Conservation (phyloP, 2,888 invertebrate species). For the Sialis lutaria region DNA sequence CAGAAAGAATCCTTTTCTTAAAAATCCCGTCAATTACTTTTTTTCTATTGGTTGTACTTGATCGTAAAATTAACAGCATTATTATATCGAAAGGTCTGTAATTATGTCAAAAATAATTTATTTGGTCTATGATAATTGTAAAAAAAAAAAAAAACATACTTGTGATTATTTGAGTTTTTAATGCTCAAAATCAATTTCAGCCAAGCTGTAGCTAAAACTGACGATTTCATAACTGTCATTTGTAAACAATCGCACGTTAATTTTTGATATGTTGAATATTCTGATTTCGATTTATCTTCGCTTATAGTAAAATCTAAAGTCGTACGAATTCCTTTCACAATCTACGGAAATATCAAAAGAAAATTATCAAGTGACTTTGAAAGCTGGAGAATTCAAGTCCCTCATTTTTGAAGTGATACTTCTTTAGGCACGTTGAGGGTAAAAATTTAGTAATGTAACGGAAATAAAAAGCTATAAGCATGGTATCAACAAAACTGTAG, state of each 20-base stretch:
- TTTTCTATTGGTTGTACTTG: constrained; percentile 39
- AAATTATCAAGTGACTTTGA: no score
- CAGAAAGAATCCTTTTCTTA: constrained; percentile 40
- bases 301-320: constrained; percentile 29
- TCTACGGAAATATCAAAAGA: constrained; percentile 20
- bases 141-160: no score
- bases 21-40: constrained; percentile 41
- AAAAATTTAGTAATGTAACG: no score
- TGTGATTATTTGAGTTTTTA: constrained; percentile 32
- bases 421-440: no score
- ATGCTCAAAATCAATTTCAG: constrained; percentile 34
- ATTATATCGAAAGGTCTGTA: constrained; percentile 45
- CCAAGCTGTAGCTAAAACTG: constrained; percentile 36
- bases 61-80: constrained; percentile 43
- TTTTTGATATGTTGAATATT: constrained; percentile 37
- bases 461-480: no score
- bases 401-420: no score
- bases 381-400: no score
- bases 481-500: no score
- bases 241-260: constrained; percentile 38
- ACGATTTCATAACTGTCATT: constrained; percentile 35
- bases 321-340: constrained; percentile 31
- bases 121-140: no score
- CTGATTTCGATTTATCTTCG: constrained; percentile 27
- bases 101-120: background rate